Base-by-base conservation (phyloP, 1,140 invertebrate genomes). In the Neodiprion lecontei region DNA sequence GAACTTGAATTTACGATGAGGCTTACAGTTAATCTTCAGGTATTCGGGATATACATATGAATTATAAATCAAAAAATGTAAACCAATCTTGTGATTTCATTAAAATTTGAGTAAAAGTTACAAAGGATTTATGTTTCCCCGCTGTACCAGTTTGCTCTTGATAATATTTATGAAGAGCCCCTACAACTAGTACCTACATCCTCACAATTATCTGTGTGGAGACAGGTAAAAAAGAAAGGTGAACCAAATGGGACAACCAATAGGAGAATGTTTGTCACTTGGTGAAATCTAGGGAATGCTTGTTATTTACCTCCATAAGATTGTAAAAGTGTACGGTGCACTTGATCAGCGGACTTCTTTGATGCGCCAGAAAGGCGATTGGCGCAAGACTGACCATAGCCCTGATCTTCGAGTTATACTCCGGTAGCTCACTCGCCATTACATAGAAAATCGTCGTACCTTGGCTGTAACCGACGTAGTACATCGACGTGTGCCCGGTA, bases 331-430 rank as follows among this genome's bases (percentile, higher is more conserved):
- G 80, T 0, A 84, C 82, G 7, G 87, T 69, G 7, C 79, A 78
- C 74, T 87, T 88, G 0, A 89, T 76, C 21, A 88, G 76, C 12
- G 83, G 85, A 76, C 87, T 88, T 28, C 82, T 79, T 12, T 88
- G 86, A 77, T 89, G 88, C 1, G 81, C 78, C 14, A 89, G 77
- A 75, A 87, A 90, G n/a, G 89, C 88, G 28, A 92, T 88, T 1
- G 94, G 94, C 12, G 92, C 94, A 73, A 95, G 85, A 53, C 92
- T 91, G 71, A 93, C 89, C 89, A 90, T 90, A 73, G 83, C 86
- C 47, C 83, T 84, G 17, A 92, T 81, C 81, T 94, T 92, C 48
- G 90, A 86, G 76, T 93, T 94, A 77, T 94, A 95, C 70, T 94
- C 91, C 0, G 92, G 90, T 77, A 90, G 89, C 69, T 92, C 92